Evolutionary conservation across 2,888 invertebrate genomes (phyloP).

Genomic region (Anarsia innoxiella): DNA sequence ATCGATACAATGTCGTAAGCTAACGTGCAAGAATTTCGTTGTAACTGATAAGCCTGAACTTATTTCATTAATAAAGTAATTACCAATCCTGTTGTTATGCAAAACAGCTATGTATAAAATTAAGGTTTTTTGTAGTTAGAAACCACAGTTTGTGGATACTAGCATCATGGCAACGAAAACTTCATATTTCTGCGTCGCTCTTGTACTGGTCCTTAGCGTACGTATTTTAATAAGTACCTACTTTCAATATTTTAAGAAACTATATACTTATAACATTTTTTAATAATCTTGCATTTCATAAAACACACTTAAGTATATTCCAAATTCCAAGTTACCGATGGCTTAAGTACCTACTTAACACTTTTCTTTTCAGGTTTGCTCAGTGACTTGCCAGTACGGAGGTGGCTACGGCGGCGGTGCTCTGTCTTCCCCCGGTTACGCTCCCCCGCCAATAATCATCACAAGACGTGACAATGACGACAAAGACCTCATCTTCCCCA

Average conservation of each 20-base stretch:
- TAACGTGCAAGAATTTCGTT: conserved; percentile 3
- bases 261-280: background rate
- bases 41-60: background rate
- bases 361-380: conserved; percentile 24
- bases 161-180: conserved; percentile 15
- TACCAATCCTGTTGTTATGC: too few species aligned
- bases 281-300: background rate
- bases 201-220: conserved; percentile 15
- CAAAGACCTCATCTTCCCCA: conserved; percentile 31
- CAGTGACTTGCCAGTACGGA: conserved; percentile 29
- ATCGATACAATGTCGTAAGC: too few species aligned
- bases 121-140: too few species aligned
- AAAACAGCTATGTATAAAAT: too few species aligned
- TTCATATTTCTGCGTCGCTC: conserved; percentile 11
- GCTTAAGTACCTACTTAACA: background rate
- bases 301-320: background rate
- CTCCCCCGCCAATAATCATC: conserved; percentile 29
- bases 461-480: conserved; percentile 25
- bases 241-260: too few species aligned
- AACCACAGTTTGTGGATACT: conserved; percentile 1
- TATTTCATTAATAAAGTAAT: conserved; percentile 4
- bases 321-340: background rate
- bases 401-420: conserved; percentile 7
- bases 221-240: conserved; percentile 9
- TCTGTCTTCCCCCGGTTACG: conserved; percentile 20